phyloP scores from a whole-genome alignment of 1,140 invertebrate species.

The Pomacea maculata region DNA sequence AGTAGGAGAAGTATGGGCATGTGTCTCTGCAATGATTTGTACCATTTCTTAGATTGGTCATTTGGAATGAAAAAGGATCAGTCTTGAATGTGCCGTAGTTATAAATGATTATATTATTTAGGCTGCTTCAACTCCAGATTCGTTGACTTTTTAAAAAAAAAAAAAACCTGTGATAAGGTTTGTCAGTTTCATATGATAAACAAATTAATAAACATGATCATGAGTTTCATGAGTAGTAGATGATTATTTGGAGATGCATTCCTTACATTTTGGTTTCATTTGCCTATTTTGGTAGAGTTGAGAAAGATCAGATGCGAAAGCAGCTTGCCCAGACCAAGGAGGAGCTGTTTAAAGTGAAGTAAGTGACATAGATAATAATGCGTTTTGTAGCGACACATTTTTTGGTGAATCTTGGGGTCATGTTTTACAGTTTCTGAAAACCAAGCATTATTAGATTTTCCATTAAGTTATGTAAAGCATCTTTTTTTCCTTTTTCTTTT shows the following conservation, averaged over 20 bases:
- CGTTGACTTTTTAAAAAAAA: no score
- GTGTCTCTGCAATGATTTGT: no score
- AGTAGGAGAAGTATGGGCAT: no score
- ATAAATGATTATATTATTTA: no score
- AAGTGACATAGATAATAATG: background rate
- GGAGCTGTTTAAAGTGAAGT: conserved; percentile 69
- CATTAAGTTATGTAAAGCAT: background rate
- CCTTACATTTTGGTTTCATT: background rate
- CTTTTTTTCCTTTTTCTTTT: conserved; percentile 16
- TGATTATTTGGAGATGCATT: background rate
- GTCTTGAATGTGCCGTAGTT: no score
- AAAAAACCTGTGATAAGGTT: background rate
- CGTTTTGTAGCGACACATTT: no score
- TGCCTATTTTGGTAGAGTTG: conserved; percentile 68
- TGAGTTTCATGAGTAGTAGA: background rate
- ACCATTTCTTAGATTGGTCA: no score
- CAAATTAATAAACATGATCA: background rate
- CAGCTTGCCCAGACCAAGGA: conserved; percentile 76
- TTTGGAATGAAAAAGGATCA: no score
- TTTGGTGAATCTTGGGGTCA: no score
- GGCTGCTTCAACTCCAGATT: no score
- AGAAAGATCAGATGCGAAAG: conserved; percentile 80
- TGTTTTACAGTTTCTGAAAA: no score
- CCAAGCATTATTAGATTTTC: background rate
- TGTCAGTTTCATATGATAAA: background rate